phyloP scores from a whole-genome alignment of 2,113 vertebrate genomes.

The Mirounga angustirostris region DNA sequence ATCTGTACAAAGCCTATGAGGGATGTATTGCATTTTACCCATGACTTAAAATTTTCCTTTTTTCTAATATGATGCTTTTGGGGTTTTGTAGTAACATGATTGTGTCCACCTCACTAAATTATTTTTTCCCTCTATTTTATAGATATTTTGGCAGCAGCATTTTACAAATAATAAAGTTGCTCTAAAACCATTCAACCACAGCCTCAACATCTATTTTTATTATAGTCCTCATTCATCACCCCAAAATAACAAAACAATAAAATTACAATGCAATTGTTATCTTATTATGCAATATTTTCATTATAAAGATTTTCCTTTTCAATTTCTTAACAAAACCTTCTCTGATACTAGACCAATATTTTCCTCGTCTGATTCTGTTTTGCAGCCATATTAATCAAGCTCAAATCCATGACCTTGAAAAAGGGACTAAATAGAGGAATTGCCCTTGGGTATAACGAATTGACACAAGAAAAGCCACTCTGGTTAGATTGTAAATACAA shows the following conservation, averaged over 20 bases:
- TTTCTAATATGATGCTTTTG: neutral
- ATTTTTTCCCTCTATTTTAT: constrained; percentile 10
- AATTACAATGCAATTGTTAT: neutral
- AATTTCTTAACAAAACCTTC: constrained; percentile 27
- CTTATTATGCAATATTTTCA: neutral
- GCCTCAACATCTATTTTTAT: neutral
- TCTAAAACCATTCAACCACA: neutral
- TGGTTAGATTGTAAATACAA: constrained; percentile 43
- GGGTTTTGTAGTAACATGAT: constrained; percentile 7
- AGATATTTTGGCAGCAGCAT: neutral
- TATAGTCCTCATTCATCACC: neutral
- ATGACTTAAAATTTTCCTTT: fast-evolving
- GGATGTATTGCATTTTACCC: neutral
- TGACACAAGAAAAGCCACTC: constrained; percentile 65
- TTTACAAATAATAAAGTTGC: neutral
- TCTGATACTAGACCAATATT: neutral
- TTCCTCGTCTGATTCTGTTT: constrained; percentile 38
- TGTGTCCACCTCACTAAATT: neutral
- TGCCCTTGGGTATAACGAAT: constrained; percentile 55
- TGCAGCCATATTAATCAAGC: constrained; percentile 52
- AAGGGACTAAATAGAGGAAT: constrained; percentile 25
- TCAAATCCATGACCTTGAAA: constrained; percentile 54
- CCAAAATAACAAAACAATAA: constrained; percentile 7
- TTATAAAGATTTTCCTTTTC: neutral
- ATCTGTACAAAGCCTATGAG: neutral